Evolutionary conservation across 2,888 invertebrate species (phyloP).

Genomic region (Hanleya hanleyi): DNA sequence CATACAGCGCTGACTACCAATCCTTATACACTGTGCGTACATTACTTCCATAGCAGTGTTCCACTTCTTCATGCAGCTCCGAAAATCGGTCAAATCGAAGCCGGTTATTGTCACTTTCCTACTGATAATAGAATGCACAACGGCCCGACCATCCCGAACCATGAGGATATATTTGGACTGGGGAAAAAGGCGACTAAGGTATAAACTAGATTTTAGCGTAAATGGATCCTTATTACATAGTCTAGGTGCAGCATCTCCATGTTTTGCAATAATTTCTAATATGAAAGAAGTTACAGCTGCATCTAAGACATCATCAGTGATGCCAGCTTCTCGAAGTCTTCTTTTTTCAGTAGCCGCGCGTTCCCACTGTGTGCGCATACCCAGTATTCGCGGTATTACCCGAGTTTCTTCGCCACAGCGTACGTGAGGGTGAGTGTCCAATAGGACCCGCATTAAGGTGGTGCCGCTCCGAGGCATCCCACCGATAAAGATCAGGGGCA

Average conservation of each 20-base stretch:
- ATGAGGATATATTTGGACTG: slow-evolving; percentile 98
- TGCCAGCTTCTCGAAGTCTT: slow-evolving; percentile 73
- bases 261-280: slow-evolving; percentile 82
- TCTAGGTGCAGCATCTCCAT: slow-evolving; percentile 94
- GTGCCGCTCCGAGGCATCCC: slow-evolving; percentile 98
- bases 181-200: slow-evolving; percentile 95
- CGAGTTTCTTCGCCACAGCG: slow-evolving; percentile 96
- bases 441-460: slow-evolving; percentile 97
- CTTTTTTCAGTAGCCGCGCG: slow-evolving; percentile 79
- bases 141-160: slow-evolving; percentile 98
- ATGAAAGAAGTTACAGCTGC: slow-evolving; percentile 98
- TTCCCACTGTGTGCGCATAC: slow-evolving; percentile 96
- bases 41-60: slow-evolving; percentile 95
- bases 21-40: slow-evolving; percentile 75
- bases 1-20: slow-evolving; percentile 80
- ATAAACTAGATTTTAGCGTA: slow-evolving; percentile 96
- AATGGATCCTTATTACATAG: slow-evolving; percentile 99
- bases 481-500: slow-evolving; percentile 87
- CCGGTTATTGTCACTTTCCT: slow-evolving; percentile 93
- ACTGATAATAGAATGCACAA: slow-evolving; percentile 98
- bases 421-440: slow-evolving; percentile 97
- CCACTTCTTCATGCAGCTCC: slow-evolving; percentile 96
- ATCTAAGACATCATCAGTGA: slow-evolving; percentile 93
- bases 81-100: slow-evolving; percentile 94
- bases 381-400: slow-evolving; percentile 96